Conservation (phyloP, 1,140 invertebrate genomes). For the Platyscapa corneri region DNA sequence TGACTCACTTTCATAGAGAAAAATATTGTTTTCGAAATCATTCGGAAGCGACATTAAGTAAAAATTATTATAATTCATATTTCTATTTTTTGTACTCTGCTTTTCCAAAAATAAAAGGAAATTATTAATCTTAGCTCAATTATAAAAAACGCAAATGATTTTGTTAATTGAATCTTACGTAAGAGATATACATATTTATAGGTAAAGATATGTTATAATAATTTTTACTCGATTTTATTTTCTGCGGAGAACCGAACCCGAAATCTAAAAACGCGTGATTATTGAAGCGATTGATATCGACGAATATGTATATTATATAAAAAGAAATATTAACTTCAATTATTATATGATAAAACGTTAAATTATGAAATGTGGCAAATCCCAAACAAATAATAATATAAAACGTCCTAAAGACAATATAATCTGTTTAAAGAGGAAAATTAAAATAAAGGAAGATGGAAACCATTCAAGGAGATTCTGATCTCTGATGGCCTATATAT, state of each 20-base stretch:
- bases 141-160: not conserved
- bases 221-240: conserved; percentile 33
- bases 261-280: conserved; percentile 16
- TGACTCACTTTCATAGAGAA: conserved; percentile 18
- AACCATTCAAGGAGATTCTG: conserved; percentile 26
- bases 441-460: not conserved
- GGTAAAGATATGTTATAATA: conserved; percentile 3
- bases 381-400: conserved; percentile 64
- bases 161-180: not conserved
- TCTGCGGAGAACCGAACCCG: not conserved
- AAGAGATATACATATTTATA: conserved; percentile 9
- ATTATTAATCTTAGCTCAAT: not conserved
- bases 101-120: not conserved
- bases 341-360: conserved; percentile 23
- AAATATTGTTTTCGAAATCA: not conserved
- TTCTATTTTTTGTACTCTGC: conserved; percentile 2
- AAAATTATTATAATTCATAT: conserved; percentile 30
- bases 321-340: conserved; percentile 33
- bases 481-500: conserved; percentile 40
- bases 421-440: conserved; percentile 35
- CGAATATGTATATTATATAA: not conserved
- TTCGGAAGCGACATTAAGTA: conserved; percentile 5
- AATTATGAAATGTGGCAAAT: conserved; percentile 20
- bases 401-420: conserved; percentile 72
- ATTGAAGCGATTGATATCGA: not conserved